Base-by-base conservation (phyloP, 2,113 vertebrate species). In the Urocolius indicus region DNA sequence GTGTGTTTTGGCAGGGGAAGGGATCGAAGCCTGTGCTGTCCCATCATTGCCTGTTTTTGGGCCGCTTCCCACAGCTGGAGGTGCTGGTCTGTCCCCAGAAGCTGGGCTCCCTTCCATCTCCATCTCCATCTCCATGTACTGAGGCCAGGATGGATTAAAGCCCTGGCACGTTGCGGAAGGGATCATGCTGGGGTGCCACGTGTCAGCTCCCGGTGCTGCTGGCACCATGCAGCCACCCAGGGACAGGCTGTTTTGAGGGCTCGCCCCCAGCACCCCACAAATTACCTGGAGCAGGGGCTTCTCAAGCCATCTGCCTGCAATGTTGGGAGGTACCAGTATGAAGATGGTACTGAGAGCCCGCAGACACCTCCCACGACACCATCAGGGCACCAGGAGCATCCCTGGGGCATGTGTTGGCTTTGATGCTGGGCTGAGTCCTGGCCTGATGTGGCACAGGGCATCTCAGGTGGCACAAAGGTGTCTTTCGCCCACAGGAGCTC, bases 31-130 rank as follows among this genome's bases (percentile, higher is more conserved):
- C 45, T 4, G n/a, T 32, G 36, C 20, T 34, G 48, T 36, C 49
- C 45, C 51, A 46, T 46, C 15, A 1, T 22, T 2, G 3, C 3
- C 17, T 1, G 0, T 30, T 78, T 15, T 21, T 48, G 32, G 49
- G 43, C 9, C 54, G 0, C 3, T 76, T 55, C 13, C 19, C 32
- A 2, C 1, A 10, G 52, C 41, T 15, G 48, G 54, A 30, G 58
- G 26, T 55, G 48, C 46, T 17, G 43, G 34, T 0, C 10, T 11
- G 22, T 18, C 43, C 9, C 34, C 2, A 1, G n/a, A 18, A 23
- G 18, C 46, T 16, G 73, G 45, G 45, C 2, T 85, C n/a, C n/a
- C n/a, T n/a, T n/a, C n/a, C n/a, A n/a, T n/a, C n/a, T n/a, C 13
- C 32, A 41, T 22, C 54, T 85, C 67, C 6, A 0, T 63, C 51